These are phyloP conservation scores for Euthynnus affinis DNA, from an alignment of 2,797 vertebrate genomes.

Conservation along the genomic window DNA sequence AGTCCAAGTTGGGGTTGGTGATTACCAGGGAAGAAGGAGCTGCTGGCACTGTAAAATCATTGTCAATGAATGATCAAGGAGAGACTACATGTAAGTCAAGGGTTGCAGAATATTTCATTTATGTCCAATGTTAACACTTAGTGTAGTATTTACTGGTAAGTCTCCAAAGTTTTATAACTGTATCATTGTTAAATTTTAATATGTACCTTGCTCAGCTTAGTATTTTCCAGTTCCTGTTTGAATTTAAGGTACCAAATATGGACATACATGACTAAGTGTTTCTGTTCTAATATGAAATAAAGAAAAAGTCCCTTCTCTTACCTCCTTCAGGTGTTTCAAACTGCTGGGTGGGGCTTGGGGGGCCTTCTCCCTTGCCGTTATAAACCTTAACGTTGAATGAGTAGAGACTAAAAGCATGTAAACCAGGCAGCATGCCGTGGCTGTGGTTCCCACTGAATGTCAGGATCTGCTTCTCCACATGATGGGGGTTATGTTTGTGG, in stretches of 20 bases:
- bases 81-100: too few relatives aligned
- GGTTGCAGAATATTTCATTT: background rate
- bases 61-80: background rate
- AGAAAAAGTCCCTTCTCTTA: conserved; percentile 68
- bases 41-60: conserved; percentile 88
- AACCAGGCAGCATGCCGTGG: conserved; percentile 91
- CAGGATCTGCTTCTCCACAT: conserved; percentile 90
- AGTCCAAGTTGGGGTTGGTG: conserved; percentile 88
- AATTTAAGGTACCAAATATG: too few relatives aligned
- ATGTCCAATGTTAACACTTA: too few relatives aligned
- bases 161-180: too few relatives aligned
- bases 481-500: conserved; percentile 89
- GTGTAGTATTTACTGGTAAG: too few relatives aligned
- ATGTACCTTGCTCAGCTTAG: too few relatives aligned
- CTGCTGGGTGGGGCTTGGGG: conserved; percentile 85
- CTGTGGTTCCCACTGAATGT: conserved; percentile 92
- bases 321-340: conserved; percentile 96
- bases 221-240: too few relatives aligned
- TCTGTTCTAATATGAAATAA: too few relatives aligned
- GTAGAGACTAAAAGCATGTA: conserved; percentile 93
- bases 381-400: conserved; percentile 90
- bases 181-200: too few relatives aligned
- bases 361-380: conserved; percentile 95
- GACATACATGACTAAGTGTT: too few relatives aligned
- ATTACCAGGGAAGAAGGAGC: conserved; percentile 89